These are phyloP conservation scores for Oxytorus armatus DNA, from an alignment of 2,888 invertebrate species.

Conservation along the genomic window DNA sequence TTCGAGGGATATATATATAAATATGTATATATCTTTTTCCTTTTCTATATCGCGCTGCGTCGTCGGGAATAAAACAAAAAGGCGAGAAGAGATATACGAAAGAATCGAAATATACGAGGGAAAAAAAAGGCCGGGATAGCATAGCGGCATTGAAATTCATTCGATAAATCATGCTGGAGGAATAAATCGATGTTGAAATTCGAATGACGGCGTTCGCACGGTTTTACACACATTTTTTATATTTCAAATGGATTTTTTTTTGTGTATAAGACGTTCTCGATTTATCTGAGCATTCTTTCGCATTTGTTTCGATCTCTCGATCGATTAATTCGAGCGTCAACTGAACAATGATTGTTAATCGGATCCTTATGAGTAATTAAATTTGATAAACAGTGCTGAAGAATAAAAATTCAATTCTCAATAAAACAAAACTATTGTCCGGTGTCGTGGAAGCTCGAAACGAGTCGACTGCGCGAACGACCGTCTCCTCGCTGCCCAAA, in stretches of 20 bases:
- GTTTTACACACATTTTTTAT: constrained; percentile 52
- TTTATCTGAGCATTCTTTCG: background rate
- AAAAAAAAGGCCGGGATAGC: constrained; percentile 38
- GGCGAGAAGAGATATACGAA: constrained; percentile 32
- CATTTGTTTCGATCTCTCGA: constrained; percentile 9
- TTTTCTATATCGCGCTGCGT: constrained; percentile 55
- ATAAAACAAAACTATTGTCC: constrained; percentile 3
- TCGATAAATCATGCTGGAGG: constrained; percentile 61
- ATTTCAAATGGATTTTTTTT: constrained; percentile 33
- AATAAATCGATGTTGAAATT: constrained; percentile 40
- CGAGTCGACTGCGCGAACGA: constrained; percentile 37
- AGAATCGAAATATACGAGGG: constrained; percentile 48
- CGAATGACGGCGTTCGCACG: constrained; percentile 53
- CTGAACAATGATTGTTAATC: background rate
- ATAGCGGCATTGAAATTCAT: constrained; percentile 53
- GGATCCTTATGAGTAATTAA: background rate
- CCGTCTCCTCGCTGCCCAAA: constrained; percentile 76
- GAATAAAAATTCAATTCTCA: background rate
- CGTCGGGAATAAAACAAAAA: constrained; percentile 53
- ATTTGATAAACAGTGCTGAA: background rate
- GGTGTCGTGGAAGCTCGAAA: constrained; percentile 44
- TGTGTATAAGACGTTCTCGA: background rate
- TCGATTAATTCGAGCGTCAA: constrained; percentile 1
- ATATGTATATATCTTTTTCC: constrained; percentile 18
- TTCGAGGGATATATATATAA: constrained; percentile 26